phyloP scores from a whole-genome alignment of 2,113 vertebrate species.

The Cynopterus brachyotis region DNA sequence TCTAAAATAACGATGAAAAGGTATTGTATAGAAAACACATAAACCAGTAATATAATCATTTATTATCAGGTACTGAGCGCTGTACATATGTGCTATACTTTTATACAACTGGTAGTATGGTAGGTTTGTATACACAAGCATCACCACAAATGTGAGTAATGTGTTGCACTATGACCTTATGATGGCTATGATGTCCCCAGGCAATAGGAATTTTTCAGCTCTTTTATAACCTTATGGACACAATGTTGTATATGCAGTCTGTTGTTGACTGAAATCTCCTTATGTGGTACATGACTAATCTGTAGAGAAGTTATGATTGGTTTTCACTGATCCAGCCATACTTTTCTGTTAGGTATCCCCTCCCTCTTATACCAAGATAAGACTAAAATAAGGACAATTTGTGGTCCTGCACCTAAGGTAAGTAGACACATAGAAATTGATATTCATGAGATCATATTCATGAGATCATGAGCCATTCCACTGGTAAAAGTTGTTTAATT shows the following conservation, averaged over 20 bases:
- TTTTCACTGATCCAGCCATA: neutral
- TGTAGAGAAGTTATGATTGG: neutral
- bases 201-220: neutral
- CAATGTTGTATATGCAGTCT: no score
- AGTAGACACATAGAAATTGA: neutral
- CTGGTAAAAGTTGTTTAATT: neutral
- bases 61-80: neutral
- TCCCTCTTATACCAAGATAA: neutral
- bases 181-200: neutral
- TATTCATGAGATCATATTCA: neutral
- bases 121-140: neutral
- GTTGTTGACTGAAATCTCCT: neutral
- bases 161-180: neutral
- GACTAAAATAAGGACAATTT: neutral
- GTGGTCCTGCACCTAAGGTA: neutral
- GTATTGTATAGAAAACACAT: neutral
- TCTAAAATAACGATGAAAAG: neutral
- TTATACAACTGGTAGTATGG: neutral
- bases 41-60: neutral
- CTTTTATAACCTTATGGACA: neutral
- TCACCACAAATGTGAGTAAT: neutral
- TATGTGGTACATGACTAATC: neutral
- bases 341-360: neutral
- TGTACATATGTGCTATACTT: neutral
- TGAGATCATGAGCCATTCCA: neutral